phyloP scores from a whole-genome alignment of 2,888 invertebrate genomes.

The Elegia similella region DNA sequence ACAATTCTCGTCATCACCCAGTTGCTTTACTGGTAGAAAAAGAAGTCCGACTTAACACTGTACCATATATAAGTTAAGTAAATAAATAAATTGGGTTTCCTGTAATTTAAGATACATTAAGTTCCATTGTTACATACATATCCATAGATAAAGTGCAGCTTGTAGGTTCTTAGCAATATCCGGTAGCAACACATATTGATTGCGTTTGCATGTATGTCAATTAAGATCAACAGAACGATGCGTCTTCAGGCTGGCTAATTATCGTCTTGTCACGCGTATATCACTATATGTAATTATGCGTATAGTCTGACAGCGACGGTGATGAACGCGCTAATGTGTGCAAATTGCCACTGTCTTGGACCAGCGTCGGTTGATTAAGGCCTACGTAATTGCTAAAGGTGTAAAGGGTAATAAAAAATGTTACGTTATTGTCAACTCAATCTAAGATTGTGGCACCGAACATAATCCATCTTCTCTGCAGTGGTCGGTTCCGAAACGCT shows the following conservation, averaged over 20 bases:
- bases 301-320: conserved; percentile 57
- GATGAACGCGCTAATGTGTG: conserved; percentile 43
- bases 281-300: conserved; percentile 50
- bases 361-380: background rate
- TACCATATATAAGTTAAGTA: no score
- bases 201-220: conserved; percentile 80
- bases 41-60: no score
- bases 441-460: no score
- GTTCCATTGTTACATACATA: background rate
- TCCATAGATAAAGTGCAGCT: conserved; percentile 26
- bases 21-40: no score
- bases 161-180: conserved; percentile 51
- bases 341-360: conserved; percentile 19
- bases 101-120: background rate
- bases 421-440: background rate
- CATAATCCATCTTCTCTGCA: no score
- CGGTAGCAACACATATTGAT: conserved; percentile 71
- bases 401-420: conserved; percentile 10
- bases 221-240: conserved; percentile 73
- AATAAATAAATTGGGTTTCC: background rate
- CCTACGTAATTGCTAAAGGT: background rate
- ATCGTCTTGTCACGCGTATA: conserved; percentile 59
- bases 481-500: no score
- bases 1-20: no score
- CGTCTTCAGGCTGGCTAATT: conserved; percentile 74